phyloP scores from a whole-genome alignment of 37 sponge, comb jelly and placozoan species.

The Amphimedon queenslandica region DNA sequence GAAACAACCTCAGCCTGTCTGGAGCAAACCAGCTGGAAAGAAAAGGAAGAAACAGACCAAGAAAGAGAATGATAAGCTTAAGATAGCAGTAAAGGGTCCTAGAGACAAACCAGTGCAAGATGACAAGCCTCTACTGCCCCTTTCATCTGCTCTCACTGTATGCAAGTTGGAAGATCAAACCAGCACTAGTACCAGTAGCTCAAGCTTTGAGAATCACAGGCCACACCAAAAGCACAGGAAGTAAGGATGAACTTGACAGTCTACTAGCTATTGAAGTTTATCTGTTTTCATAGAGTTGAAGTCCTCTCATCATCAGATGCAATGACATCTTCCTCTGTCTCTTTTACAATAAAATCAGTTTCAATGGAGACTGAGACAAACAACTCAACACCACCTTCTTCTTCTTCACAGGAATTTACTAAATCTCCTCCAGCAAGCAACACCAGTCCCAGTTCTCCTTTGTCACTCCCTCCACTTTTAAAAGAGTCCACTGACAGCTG shows the following conservation, averaged over 20 bases:
- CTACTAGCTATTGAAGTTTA: too few relatives aligned
- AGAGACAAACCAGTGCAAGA: neutral
- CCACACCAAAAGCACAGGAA: conserved; percentile 16
- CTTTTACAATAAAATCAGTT: neutral
- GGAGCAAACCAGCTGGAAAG: conserved; percentile 2
- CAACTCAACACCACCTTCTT: neutral
- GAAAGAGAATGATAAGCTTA: neutral
- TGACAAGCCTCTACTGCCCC: neutral
- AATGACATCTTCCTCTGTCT: neutral
- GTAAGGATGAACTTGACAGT: conserved; percentile 11
- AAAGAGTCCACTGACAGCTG: neutral
- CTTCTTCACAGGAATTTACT: neutral
- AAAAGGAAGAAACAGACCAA: conserved; percentile 39
- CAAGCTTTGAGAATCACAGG: conserved; percentile 29
- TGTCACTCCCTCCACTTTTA: too few relatives aligned
- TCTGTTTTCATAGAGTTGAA: too few relatives aligned
- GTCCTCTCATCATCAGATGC: too few relatives aligned
- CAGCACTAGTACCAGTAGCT: conserved; percentile 43
- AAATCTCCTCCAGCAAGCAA: neutral
- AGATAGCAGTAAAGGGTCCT: neutral
- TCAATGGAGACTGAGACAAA: neutral
- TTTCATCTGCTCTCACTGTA: neutral
- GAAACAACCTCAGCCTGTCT: neutral
- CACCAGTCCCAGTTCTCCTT: neutral
- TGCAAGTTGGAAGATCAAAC: neutral